Evolutionary conservation across 2,113 vertebrate genomes (phyloP).

Genomic region (Echinops telfairi): DNA sequence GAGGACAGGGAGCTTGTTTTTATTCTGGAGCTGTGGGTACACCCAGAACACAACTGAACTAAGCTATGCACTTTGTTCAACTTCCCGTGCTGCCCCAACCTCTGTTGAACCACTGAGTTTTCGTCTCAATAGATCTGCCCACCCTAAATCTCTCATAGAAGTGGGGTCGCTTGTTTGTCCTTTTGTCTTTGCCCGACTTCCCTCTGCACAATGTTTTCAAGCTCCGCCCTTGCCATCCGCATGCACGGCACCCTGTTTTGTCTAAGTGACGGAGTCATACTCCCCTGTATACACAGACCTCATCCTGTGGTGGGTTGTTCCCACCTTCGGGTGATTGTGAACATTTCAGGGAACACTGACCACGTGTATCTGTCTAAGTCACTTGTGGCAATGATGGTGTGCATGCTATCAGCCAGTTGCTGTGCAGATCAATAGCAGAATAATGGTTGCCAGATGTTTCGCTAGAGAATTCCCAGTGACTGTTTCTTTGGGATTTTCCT

Average conservation of each 20-base stretch:
- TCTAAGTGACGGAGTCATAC: not conserved
- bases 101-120: not conserved
- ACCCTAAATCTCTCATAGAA: not conserved
- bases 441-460: not conserved
- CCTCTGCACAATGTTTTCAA: not conserved
- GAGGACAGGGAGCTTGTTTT: too few species aligned
- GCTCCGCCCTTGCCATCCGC: not conserved
- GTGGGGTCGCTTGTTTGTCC: not conserved
- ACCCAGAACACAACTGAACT: not conserved
- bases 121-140: not conserved
- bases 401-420: not conserved
- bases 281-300: not conserved
- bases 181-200: not conserved
- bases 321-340: not conserved
- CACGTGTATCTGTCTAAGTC: not conserved
- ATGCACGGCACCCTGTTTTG: not conserved
- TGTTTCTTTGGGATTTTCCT: not conserved
- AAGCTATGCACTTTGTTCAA: not conserved
- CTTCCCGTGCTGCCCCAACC: too few species aligned
- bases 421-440: slow-evolving; percentile 9
- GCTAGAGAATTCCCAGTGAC: not conserved
- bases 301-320: not conserved
- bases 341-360: not conserved
- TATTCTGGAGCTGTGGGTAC: not conserved
- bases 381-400: too few species aligned